Evolutionary conservation across 2,888 invertebrate species (phyloP).

Genomic region (Liodrosophila aerea): DNA sequence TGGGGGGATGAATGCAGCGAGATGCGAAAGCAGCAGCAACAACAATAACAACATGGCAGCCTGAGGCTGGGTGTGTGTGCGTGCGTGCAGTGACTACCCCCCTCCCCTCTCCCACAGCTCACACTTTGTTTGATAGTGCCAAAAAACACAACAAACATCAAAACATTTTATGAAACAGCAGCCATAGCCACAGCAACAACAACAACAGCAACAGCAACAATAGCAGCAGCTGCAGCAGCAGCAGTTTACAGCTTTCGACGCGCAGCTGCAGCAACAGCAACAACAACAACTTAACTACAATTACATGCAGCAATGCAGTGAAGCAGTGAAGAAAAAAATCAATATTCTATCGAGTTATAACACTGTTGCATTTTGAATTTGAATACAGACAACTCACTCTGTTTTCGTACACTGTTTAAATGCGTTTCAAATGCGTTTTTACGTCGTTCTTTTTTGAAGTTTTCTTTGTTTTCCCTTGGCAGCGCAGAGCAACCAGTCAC

Average conservation of each 20-base stretch:
- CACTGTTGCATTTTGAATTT: slow-evolving; percentile 25
- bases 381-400: slow-evolving; percentile 14
- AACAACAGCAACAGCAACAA: slow-evolving; percentile 26
- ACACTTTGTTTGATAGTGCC: slow-evolving; percentile 9
- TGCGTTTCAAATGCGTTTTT: slow-evolving; percentile 63
- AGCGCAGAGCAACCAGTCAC: slow-evolving; percentile 58
- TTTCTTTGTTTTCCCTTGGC: slow-evolving; percentile 77
- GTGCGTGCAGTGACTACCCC: slow-evolving; percentile 9
- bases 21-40: slow-evolving; percentile 42
- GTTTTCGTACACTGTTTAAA: slow-evolving; percentile 24
- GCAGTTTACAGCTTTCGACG: slow-evolving; percentile 50
- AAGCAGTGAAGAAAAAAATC: slow-evolving; percentile 57
- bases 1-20: slow-evolving; percentile 23
- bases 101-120: not conserved
- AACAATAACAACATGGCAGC: slow-evolving; percentile 30
- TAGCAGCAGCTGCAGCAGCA: slow-evolving; percentile 30
- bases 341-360: slow-evolving; percentile 52
- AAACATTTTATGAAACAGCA: slow-evolving; percentile 12
- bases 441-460: slow-evolving; percentile 74
- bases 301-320: slow-evolving; percentile 58
- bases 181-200: slow-evolving; percentile 1
- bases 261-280: slow-evolving; percentile 52
- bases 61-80: slow-evolving; percentile 16
- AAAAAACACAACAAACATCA: slow-evolving; percentile 39
- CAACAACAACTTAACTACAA: slow-evolving; percentile 49